Evolutionary conservation across 1,140 invertebrate genomes (phyloP).

Genomic region (roundworm (Caenorhabditis elegans)): WBcel235 BX284605.5:6443001-6443500

Average conservation of each 20-base stretch:
- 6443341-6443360: conserved; percentile 55
- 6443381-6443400: conserved; percentile 48
- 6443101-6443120: conserved; percentile 48
- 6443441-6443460: conserved; percentile 9
- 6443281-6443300: not conserved
- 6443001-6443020: too few species aligned
- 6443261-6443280: conserved; percentile 45
- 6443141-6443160: too few species aligned
- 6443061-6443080: conserved; percentile 55
- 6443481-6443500: conserved; percentile 13
- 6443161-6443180: too few species aligned
- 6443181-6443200: conserved; percentile 50
- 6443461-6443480: conserved; percentile 3
- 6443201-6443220: conserved; percentile 51
- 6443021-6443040: too few species aligned
- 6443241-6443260: conserved; percentile 34
- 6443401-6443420: not conserved
- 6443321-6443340: conserved; percentile 41
- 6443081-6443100: conserved; percentile 41
- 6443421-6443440: conserved; percentile 15
- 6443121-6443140: conserved; percentile 55
- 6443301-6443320: not conserved
- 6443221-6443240: conserved; percentile 49
- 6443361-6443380: conserved; percentile 55
- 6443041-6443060: too few species aligned